Percentiles rank a stretch among this genome's conserved stretches.
Conservation (phyloP, 2,888 invertebrate genomes). For the Cataglyphis rosenhaueri region DNA sequence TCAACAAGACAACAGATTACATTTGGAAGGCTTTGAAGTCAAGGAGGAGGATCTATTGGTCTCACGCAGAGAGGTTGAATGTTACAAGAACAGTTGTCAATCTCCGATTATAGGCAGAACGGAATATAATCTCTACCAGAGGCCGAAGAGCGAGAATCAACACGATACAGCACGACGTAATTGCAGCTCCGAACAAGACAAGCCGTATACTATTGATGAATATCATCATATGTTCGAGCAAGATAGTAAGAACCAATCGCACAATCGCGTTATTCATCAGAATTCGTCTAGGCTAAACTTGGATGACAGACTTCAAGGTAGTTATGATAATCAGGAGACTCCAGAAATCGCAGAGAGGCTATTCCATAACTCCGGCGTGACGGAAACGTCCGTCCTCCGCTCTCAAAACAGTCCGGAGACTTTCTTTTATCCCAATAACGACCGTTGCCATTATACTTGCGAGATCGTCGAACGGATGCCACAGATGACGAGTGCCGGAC, state of each 20-base stretch:
- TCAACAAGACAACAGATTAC: constrained; percentile 73
- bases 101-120: constrained; percentile 37
- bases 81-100: constrained; percentile 63
- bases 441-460: constrained; percentile 83
- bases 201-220: constrained; percentile 62
- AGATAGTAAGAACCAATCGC: constrained; percentile 59
- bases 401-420: constrained; percentile 80
- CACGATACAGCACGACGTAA: constrained; percentile 73
- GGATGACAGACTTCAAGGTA: constrained; percentile 75
- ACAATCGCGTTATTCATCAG: constrained; percentile 60
- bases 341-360: constrained; percentile 71
- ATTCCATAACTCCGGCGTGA: constrained; percentile 69
- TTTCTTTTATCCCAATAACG: constrained; percentile 78
- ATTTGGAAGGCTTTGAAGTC: constrained; percentile 74
- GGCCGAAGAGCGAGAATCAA: constrained; percentile 68
- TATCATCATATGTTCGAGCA: constrained; percentile 71
- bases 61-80: constrained; percentile 61
- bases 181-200: constrained; percentile 73
- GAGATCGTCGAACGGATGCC: constrained; percentile 82
- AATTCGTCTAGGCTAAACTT: constrained; percentile 66
- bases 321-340: constrained; percentile 72
- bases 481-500: constrained; percentile 58
- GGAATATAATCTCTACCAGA: constrained; percentile 58
- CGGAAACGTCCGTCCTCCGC: constrained; percentile 66
- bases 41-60: constrained; percentile 61